Conservation (phyloP, 2,797 vertebrate genomes). For the Rhinoraja longicauda region DNA sequence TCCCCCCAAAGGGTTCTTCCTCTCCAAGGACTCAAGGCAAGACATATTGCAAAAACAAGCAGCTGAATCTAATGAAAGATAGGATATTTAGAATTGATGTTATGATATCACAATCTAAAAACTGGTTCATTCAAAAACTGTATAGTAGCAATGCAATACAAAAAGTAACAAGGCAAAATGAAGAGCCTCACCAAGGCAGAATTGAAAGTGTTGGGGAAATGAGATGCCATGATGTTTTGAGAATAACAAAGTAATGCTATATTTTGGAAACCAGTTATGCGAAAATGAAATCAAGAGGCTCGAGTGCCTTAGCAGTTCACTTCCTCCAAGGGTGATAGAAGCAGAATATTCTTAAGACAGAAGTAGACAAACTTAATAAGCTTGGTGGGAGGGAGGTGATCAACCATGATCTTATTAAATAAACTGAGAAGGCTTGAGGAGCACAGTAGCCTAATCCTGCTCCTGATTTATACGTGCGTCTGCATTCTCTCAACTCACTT, state of each 20-base stretch:
- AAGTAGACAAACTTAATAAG: no score
- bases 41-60: conserved; percentile 11
- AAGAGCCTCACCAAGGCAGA: background rate
- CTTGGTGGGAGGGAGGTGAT: no score
- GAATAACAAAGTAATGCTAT: background rate
- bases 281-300: background rate
- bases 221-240: background rate
- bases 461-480: no score
- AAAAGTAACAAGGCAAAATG: no score
- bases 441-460: no score
- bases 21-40: background rate
- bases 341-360: no score
- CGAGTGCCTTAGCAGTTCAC: background rate
- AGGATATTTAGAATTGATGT: background rate
- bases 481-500: no score
- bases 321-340: background rate
- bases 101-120: background rate
- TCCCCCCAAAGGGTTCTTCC: background rate
- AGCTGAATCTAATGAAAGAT: background rate
- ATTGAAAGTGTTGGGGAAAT: background rate
- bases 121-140: background rate
- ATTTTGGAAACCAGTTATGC: background rate
- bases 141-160: no score
- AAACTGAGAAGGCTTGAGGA: no score
- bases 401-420: no score